Evolutionary conservation across 2,797 vertebrate genomes (phyloP).

Genomic region (Erithacus rubecula): DNA sequence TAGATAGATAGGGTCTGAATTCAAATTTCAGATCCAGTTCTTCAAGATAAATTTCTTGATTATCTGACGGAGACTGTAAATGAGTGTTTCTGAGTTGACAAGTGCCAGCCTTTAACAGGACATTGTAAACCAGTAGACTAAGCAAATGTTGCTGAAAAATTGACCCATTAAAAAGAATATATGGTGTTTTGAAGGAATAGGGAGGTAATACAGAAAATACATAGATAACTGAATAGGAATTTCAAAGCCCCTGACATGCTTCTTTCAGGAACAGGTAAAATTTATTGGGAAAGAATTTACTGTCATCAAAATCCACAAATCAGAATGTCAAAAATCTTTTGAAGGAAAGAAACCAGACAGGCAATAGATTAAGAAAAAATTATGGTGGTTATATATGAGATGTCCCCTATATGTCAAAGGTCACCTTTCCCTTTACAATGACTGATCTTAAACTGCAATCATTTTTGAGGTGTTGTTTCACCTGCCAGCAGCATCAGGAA

Average conservation of each 20-base stretch:
- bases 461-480: neutral
- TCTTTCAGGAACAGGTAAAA: neutral
- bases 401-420: neutral
- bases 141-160: neutral
- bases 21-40: neutral
- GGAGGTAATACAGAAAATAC: neutral
- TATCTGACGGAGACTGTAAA: neutral
- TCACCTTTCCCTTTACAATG: neutral
- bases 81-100: neutral
- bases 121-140: neutral
- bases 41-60: neutral
- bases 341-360: neutral
- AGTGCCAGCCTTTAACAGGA: neutral
- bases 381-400: neutral
- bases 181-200: neutral
- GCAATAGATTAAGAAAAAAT: neutral
- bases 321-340: neutral
- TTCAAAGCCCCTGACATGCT: neutral
- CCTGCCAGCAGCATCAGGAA: neutral
- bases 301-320: neutral
- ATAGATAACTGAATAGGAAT: neutral
- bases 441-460: neutral
- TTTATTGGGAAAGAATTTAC: neutral
- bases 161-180: neutral
- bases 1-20: neutral